Evolutionary conservation across 2,113 vertebrate genomes (phyloP).

Genomic region (Myotis yumanensis): DNA sequence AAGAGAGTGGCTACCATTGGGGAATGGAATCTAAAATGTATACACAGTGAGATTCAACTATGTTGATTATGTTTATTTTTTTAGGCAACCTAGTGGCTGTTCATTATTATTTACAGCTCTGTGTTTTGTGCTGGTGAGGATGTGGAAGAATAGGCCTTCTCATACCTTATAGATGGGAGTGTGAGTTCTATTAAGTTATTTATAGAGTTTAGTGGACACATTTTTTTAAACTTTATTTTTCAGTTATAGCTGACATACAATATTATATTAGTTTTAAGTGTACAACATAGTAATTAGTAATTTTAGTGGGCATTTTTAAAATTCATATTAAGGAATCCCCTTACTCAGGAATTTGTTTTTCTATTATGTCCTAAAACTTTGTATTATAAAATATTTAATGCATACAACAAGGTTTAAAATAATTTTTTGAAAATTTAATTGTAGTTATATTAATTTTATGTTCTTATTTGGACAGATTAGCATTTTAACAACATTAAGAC

Average conservation of each 20-base stretch:
- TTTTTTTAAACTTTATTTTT: not conserved
- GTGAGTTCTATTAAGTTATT: slow-evolving; percentile 34
- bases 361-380: not conserved
- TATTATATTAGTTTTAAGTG: not conserved
- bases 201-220: not conserved
- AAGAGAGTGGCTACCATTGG: not conserved
- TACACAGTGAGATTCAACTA: not conserved
- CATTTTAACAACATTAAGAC: slow-evolving; percentile 16
- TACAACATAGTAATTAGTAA: not conserved
- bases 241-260: not conserved
- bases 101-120: slow-evolving; percentile 6
- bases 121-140: slow-evolving; percentile 20
- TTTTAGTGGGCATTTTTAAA: not conserved
- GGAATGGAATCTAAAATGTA: not conserved
- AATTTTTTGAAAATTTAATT: not conserved
- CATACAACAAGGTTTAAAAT: not conserved
- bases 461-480: not conserved
- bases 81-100: not conserved
- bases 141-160: not conserved
- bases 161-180: not conserved
- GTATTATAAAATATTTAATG: slow-evolving; percentile 35
- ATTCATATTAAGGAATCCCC: not conserved
- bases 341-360: slow-evolving; percentile 21
- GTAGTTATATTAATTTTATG: not conserved
- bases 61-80: not conserved